A percentile compares a stretch with the other conserved stretches of the same genome.
phyloP scores from a whole-genome alignment of 2,113 vertebrate species.

The Conger conger region DNA sequence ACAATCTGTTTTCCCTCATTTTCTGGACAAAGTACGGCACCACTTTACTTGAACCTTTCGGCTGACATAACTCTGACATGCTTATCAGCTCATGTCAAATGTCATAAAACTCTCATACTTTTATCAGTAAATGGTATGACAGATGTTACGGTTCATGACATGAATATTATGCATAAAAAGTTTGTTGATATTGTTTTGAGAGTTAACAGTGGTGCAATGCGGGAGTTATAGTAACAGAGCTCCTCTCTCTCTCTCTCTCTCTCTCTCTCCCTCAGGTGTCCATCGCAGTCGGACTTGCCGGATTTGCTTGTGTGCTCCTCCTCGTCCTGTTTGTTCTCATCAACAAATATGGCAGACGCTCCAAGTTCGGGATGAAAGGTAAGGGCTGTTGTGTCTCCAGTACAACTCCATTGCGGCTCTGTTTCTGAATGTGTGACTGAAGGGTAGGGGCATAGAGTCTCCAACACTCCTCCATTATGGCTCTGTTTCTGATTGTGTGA shows the following conservation, averaged over 20 bases:
- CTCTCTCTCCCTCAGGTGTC: slow-evolving; percentile 73
- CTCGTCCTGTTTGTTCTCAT: slow-evolving; percentile 90
- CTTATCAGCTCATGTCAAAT: too few relatives aligned
- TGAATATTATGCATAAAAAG: too few relatives aligned
- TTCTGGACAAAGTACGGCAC: too few relatives aligned
- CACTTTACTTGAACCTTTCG: too few relatives aligned
- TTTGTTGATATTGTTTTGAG: too few relatives aligned
- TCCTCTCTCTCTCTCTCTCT: too few relatives aligned
- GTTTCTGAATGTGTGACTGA: background rate
- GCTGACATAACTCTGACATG: too few relatives aligned
- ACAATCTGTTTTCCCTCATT: too few relatives aligned
- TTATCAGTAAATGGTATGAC: too few relatives aligned
- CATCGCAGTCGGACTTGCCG: slow-evolving; percentile 88
- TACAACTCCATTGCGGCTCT: background rate
- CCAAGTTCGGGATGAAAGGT: slow-evolving; percentile 99
- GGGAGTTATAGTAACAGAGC: background rate
- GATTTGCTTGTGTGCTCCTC: slow-evolving; percentile 86
- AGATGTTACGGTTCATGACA: too few relatives aligned
- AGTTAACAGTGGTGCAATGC: too few relatives aligned
- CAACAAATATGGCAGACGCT: slow-evolving; percentile 90
- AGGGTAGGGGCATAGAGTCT: background rate
- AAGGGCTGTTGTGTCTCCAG: slow-evolving; percentile 36
- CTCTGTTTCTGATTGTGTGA: background rate
- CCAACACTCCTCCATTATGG: background rate
- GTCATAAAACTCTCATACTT: too few relatives aligned